Percentiles rank a stretch among this genome's conserved stretches.
Conservation (phyloP, 1,140 invertebrate genomes). For the Gonatopus flavifemur region DNA sequence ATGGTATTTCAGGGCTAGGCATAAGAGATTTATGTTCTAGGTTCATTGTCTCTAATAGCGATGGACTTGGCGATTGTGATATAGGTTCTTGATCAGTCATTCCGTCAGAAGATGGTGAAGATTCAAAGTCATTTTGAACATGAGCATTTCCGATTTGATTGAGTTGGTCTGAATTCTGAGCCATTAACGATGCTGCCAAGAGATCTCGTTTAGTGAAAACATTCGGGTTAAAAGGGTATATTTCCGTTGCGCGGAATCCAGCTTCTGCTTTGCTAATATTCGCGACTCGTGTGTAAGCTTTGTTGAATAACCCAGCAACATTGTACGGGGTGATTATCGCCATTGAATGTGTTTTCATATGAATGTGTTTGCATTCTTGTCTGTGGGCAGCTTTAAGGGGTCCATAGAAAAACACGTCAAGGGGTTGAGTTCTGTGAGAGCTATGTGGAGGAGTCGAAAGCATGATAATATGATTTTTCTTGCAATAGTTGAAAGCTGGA, state of each 20-base stretch:
- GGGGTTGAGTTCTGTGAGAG: slow-evolving; percentile 26
- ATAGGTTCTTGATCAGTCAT: neutral
- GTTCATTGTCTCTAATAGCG: neutral
- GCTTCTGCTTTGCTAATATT: slow-evolving; percentile 30
- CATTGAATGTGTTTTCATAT: slow-evolving; percentile 20
- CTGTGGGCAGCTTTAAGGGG: slow-evolving; percentile 20
- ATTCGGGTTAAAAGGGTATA: slow-evolving; percentile 24
- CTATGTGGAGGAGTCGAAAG: slow-evolving; percentile 30
- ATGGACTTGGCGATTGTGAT: neutral
- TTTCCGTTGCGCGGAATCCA: slow-evolving; percentile 35
- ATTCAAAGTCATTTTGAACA: slow-evolving; percentile 28
- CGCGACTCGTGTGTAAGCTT: slow-evolving; percentile 28
- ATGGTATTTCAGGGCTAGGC: neutral
- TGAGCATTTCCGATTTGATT: slow-evolving; percentile 23
- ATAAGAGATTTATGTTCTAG: neutral
- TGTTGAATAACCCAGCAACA: slow-evolving; percentile 17
- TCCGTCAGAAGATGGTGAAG: slow-evolving; percentile 11
- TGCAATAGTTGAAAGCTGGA: slow-evolving; percentile 26
- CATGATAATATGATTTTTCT: slow-evolving; percentile 26
- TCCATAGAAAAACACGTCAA: slow-evolving; percentile 34
- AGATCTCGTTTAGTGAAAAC: slow-evolving; percentile 5
- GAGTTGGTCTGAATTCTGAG: neutral
- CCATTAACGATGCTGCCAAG: neutral
- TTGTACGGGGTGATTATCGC: slow-evolving; percentile 27
- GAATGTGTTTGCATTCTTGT: slow-evolving; percentile 26